Percentiles rank a stretch among this genome's conserved stretches.
Evolutionary conservation across 2,113 vertebrate genomes (phyloP).

Genomic region (Eubucco bourcierii): DNA sequence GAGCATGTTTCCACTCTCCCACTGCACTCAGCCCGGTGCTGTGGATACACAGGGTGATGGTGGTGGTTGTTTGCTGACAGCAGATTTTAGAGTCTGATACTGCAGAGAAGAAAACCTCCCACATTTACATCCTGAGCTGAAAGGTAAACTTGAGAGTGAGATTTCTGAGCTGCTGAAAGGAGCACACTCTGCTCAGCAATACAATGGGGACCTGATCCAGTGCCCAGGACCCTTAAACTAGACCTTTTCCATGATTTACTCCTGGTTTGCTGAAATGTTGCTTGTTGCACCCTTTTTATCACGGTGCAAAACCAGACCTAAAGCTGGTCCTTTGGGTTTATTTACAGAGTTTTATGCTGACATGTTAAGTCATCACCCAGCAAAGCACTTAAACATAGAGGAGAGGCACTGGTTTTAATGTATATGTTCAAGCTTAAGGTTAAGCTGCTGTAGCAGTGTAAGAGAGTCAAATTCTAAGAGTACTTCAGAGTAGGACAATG

Average conservation of each 20-base stretch:
- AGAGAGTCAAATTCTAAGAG: neutral
- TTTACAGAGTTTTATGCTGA: constrained; percentile 1
- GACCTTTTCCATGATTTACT: neutral
- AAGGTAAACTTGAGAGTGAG: neutral
- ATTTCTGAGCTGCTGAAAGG: neutral
- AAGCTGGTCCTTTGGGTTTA: neutral
- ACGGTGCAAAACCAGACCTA: constrained; percentile 2
- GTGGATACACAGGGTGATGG: neutral
- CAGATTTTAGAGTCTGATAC: neutral
- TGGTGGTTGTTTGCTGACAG: neutral
- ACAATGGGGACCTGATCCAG: neutral
- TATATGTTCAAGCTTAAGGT: neutral
- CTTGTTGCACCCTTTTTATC: constrained; percentile 30
- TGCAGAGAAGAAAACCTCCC: neutral
- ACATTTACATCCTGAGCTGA: neutral
- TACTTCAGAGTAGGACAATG: neutral
- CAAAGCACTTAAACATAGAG: neutral
- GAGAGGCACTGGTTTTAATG: neutral
- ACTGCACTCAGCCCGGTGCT: neutral
- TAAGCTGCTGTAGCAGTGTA: constrained; percentile 4
- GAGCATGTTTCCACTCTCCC: neutral
- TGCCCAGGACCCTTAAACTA: neutral
- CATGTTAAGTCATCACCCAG: neutral
- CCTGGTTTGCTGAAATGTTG: neutral
- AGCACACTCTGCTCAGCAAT: neutral